phyloP scores from a whole-genome alignment of 2,113 vertebrate species.

The Tichodroma muraria region DNA sequence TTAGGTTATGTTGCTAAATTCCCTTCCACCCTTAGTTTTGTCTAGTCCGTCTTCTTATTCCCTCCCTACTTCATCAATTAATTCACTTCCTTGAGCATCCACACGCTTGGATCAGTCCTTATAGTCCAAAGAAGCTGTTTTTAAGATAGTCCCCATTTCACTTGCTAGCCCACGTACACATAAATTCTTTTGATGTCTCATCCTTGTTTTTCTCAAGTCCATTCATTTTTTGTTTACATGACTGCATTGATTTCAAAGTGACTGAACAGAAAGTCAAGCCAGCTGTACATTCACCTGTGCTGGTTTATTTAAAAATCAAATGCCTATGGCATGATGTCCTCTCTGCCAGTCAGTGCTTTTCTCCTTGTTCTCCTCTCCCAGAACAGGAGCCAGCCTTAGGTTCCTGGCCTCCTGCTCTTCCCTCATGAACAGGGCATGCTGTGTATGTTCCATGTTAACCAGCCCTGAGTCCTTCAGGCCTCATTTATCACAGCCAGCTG shows the following conservation, averaged over 20 bases:
- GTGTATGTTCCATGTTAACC: not conserved
- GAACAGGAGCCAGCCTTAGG: not conserved
- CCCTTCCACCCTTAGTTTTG: not conserved
- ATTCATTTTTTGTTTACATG: not conserved
- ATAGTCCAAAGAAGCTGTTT: not conserved
- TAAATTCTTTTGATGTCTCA: not conserved
- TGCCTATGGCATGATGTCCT: not conserved
- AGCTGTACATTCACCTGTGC: not conserved
- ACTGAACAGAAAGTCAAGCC: not conserved
- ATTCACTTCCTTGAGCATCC: not conserved
- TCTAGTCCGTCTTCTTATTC: not conserved
- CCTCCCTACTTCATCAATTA: not conserved
- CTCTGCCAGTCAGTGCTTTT: not conserved
- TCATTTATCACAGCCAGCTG: not conserved
- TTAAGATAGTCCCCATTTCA: not conserved
- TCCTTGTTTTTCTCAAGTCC: not conserved
- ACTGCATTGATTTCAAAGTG: not conserved
- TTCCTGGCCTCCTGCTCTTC: not conserved
- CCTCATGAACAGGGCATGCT: not conserved
- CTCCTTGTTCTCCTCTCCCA: not conserved
- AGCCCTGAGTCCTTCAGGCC: not conserved
- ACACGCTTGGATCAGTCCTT: not conserved
- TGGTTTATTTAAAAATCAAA: not conserved
- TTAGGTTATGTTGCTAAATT: not conserved
- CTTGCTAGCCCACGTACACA: fast-evolving